Percentiles rank a stretch among this genome's conserved stretches.
Conservation (phyloP, 2,113 vertebrate genomes). For the Eidolon helvum region DNA sequence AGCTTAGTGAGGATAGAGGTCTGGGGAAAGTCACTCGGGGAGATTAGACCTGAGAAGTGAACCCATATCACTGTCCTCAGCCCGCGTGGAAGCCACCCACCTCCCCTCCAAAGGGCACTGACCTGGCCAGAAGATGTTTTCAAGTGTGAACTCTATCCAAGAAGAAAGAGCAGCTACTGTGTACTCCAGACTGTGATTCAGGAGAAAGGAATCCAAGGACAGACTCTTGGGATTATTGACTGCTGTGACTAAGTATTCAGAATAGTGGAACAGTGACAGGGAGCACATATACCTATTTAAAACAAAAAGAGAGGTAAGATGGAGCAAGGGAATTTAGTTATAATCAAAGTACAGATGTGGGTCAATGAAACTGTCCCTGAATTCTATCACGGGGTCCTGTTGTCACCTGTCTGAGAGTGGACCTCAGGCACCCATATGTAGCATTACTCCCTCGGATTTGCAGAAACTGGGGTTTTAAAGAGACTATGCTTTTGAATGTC, state of each 20-base stretch:
- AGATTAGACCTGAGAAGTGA: slow-evolving; percentile 30
- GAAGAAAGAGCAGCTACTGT: slow-evolving; percentile 94
- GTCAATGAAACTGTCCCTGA: background rate
- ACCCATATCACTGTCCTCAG: background rate
- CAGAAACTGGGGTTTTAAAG: background rate
- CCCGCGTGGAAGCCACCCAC: background rate
- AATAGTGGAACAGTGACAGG: slow-evolving; percentile 96
- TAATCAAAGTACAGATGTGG: no score
- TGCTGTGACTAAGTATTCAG: slow-evolving; percentile 96
- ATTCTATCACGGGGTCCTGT: background rate
- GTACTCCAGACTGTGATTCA: slow-evolving; percentile 98
- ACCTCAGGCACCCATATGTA: background rate
- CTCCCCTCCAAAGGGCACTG: background rate
- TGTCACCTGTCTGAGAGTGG: background rate
- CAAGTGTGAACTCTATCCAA: slow-evolving; percentile 97
- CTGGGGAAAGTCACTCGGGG: background rate
- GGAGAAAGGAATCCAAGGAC: slow-evolving; percentile 96
- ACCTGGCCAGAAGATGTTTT: slow-evolving; percentile 95
- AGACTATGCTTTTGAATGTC: background rate
- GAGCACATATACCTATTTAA: slow-evolving; percentile 96
- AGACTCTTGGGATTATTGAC: slow-evolving; percentile 96
- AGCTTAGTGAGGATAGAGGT: slow-evolving; percentile 43
- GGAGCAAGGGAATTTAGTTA: background rate
- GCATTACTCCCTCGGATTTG: background rate
- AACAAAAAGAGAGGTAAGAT: background rate